Conservation (phyloP, 2,888 invertebrate species). For the Boloria euphrosyne region DNA sequence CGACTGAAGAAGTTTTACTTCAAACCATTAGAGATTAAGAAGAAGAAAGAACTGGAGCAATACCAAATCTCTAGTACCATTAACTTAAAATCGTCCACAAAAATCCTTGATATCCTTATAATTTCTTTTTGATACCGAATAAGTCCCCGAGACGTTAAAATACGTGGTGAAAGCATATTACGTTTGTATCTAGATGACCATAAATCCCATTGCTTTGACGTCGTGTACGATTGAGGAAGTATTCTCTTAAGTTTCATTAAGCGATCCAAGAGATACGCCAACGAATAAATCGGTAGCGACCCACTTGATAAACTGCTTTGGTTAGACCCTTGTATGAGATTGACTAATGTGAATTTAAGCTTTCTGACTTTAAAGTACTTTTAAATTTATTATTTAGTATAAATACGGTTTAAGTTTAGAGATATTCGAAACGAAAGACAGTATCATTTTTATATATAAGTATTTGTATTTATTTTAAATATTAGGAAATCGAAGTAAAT, state of each 20-base stretch:
- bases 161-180: conserved; percentile 63
- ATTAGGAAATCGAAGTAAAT: no score
- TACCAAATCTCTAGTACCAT: conserved; percentile 27
- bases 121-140: conserved; percentile 76
- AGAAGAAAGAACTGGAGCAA: conserved; percentile 5
- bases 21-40: background rate
- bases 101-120: conserved; percentile 54
- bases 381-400: conserved; percentile 3
- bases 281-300: conserved; percentile 48
- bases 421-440: no score
- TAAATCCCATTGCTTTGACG: conserved; percentile 68
- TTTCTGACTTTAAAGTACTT: conserved; percentile 10
- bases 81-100: conserved; percentile 30
- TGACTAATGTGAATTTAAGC: conserved; percentile 20
- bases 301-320: conserved; percentile 47
- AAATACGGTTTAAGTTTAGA: background rate
- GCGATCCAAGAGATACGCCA: conserved; percentile 68
- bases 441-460: no score
- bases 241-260: conserved; percentile 81
- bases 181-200: conserved; percentile 61
- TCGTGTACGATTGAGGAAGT: conserved; percentile 74
- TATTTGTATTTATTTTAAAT: no score
- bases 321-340: conserved; percentile 22
- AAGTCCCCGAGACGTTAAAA: conserved; percentile 74
- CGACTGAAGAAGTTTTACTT: no score